A percentile compares a stretch with the other conserved stretches of the same genome.
Conservation (phyloP, 2,888 invertebrate genomes). For the Aphidius colemani region DNA sequence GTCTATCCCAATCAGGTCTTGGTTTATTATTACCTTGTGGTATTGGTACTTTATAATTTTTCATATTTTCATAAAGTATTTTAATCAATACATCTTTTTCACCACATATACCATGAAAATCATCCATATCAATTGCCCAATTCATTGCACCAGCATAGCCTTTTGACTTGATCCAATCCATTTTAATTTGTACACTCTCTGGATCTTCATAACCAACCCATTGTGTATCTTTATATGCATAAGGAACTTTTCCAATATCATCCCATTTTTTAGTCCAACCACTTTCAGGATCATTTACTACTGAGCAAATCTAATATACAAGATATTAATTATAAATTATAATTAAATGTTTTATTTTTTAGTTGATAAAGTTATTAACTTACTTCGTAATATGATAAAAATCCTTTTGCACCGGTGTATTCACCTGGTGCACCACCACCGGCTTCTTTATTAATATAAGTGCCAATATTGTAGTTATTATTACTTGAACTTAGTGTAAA, state of each 20-base stretch:
- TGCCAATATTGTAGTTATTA: slow-evolving; percentile 81
- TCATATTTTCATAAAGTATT: slow-evolving; percentile 75
- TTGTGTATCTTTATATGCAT: slow-evolving; percentile 83
- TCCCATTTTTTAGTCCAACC: slow-evolving; percentile 88
- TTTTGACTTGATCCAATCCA: slow-evolving; percentile 83
- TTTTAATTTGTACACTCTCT: slow-evolving; percentile 82
- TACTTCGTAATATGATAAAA: slow-evolving; percentile 85
- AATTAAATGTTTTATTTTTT: slow-evolving; percentile 69
- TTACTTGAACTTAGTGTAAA: slow-evolving; percentile 82
- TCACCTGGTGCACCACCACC: slow-evolving; percentile 85
- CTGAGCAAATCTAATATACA: slow-evolving; percentile 74
- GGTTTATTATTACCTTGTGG: slow-evolving; percentile 70
- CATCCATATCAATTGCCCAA: slow-evolving; percentile 93
- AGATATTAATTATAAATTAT: slow-evolving; percentile 72
- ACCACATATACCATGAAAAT: slow-evolving; percentile 83
- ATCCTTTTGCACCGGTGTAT: slow-evolving; percentile 85
- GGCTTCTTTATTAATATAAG: slow-evolving; percentile 88
- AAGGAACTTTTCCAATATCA: slow-evolving; percentile 80
- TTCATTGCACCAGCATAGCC: slow-evolving; percentile 89
- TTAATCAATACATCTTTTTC: slow-evolving; percentile 75
- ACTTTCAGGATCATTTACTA: slow-evolving; percentile 70
- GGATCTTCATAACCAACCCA: slow-evolving; percentile 91
- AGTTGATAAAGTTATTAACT: slow-evolving; percentile 61
- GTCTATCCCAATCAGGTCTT: slow-evolving; percentile 80
- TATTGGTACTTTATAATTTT: slow-evolving; percentile 67